These are phyloP conservation scores for Conopomorpha cramerella DNA, from an alignment of 1,140 invertebrate species.

Conservation along the genomic window DNA sequence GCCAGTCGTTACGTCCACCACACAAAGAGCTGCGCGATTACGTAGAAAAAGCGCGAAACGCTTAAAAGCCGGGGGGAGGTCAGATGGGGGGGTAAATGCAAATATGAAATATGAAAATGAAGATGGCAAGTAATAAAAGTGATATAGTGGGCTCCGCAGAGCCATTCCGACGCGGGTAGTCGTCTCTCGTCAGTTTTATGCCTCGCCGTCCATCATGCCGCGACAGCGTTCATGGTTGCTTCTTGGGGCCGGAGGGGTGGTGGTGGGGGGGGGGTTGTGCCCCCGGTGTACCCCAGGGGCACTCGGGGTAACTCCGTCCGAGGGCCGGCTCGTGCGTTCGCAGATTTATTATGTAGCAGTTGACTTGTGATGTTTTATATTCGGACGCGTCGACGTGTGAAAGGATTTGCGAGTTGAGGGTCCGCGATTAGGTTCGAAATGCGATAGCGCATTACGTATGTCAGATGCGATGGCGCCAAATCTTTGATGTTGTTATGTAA, in stretches of 20 bases:
- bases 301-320: too few relatives aligned
- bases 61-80: slow-evolving; percentile 22
- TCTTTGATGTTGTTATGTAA: too few relatives aligned
- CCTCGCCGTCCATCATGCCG: slow-evolving; percentile 50
- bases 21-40: slow-evolving; percentile 34
- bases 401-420: too few relatives aligned
- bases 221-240: slow-evolving; percentile 47
- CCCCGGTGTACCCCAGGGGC: slow-evolving; percentile 3
- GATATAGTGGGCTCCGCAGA: slow-evolving; percentile 62
- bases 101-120: slow-evolving; percentile 66
- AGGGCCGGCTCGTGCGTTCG: too few relatives aligned
- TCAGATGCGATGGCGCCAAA: too few relatives aligned
- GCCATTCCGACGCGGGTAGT: slow-evolving; percentile 52
- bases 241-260: slow-evolving; percentile 17
- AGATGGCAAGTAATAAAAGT: slow-evolving; percentile 64
- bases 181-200: slow-evolving; percentile 61
- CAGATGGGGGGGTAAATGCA: slow-evolving; percentile 46
- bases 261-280: slow-evolving; percentile 7
- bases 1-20: slow-evolving; percentile 12
- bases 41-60: slow-evolving; percentile 40
- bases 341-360: slow-evolving; percentile 45
- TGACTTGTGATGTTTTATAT: slow-evolving; percentile 26
- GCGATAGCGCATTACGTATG: too few relatives aligned
- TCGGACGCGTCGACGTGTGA: background rate
- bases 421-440: too few relatives aligned